Conservation (phyloP, 2,797 vertebrate species). For the Diplodus sargus region DNA sequence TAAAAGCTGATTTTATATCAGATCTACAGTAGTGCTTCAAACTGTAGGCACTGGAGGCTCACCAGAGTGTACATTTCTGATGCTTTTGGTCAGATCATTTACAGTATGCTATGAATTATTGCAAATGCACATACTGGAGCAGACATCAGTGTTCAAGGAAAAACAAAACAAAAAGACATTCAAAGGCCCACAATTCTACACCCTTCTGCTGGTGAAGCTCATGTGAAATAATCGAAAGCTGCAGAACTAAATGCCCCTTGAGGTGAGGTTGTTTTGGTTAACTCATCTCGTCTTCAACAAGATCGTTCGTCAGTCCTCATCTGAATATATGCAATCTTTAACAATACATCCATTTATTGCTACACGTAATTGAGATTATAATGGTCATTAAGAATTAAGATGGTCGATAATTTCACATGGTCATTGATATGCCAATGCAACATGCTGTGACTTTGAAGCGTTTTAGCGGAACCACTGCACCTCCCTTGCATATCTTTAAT, state of each 20-base stretch:
- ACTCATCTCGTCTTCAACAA: not conserved
- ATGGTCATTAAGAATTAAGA: too few relatives aligned
- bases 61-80: not conserved
- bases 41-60: too few relatives aligned
- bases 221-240: not conserved
- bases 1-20: too few relatives aligned
- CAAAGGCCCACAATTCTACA: not conserved
- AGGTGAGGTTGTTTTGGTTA: not conserved
- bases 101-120: not conserved
- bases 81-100: not conserved
- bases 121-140: not conserved
- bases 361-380: not conserved
- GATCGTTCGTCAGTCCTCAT: not conserved
- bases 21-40: not conserved
- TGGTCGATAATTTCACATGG: not conserved
- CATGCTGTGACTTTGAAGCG: not conserved
- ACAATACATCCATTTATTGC: not conserved
- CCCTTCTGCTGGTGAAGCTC: not conserved
- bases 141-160: not conserved
- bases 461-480: not conserved
- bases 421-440: not conserved
- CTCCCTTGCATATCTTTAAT: constrained; percentile 22
- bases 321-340: not conserved
- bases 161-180: too few relatives aligned
- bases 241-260: not conserved